Evolutionary conservation across 2,113 vertebrate species (phyloP).

Genomic region (Entomyzon cyanotis): DNA sequence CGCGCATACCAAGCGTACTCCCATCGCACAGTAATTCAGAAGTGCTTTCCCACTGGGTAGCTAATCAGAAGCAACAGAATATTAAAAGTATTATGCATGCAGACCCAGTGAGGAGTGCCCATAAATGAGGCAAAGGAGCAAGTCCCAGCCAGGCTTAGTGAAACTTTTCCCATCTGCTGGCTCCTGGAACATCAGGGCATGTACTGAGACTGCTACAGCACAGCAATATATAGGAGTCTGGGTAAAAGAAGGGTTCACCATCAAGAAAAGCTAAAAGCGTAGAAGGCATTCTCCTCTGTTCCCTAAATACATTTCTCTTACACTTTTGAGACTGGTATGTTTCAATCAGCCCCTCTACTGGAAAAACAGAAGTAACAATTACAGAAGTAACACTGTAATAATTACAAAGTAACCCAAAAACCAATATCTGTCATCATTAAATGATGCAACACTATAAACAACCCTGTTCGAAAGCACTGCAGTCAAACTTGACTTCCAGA

Average conservation of each 20-base stretch:
- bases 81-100: neutral
- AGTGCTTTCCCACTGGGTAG: neutral
- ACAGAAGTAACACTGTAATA: neutral
- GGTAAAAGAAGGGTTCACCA: neutral
- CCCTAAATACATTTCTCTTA: neutral
- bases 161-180: neutral
- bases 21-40: fast-evolving
- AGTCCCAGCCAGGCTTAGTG: neutral
- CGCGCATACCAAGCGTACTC: fast-evolving
- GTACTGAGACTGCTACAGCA: neutral
- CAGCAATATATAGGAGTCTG: neutral
- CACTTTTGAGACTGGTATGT: neutral
- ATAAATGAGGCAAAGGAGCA: neutral
- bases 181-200: neutral
- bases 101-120: neutral
- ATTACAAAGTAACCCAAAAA: neutral
- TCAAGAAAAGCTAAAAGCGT: neutral
- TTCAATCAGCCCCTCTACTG: neutral
- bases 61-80: neutral
- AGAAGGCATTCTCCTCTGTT: neutral
- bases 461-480: neutral
- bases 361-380: neutral
- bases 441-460: neutral
- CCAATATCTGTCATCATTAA: neutral
- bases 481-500: neutral